Base-by-base conservation (phyloP, 2,888 invertebrate genomes). In the Therioaphis trifolii region DNA sequence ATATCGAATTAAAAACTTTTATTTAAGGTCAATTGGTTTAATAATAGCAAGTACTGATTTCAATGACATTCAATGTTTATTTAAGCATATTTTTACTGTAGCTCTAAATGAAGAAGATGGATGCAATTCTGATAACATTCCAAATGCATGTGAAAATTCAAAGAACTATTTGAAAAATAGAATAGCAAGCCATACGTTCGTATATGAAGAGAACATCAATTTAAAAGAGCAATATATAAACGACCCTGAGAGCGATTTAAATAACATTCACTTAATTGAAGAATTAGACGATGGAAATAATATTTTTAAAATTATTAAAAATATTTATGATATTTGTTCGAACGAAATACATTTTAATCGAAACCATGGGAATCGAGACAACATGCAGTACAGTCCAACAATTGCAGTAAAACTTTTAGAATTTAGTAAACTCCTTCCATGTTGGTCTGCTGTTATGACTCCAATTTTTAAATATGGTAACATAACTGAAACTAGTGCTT, bases 401-500 rank as follows among this genome's bases (percentile, higher is more conserved):
- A 27, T 80, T 15, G 49, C 61, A 12, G 76, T 24, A 21, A 52
- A 71, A 46, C 15, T 80, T 14, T 29, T 80, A n/a, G 14, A 80
- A 49, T 68, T 66, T 61, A 46, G n/a, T 12, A 71, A 71, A 52
- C 29, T 52, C 12, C n/a, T 80, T 52, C 49, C 71, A 3, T 68
- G 61, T 52, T 76, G 80, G 80, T 71, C 80, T 14, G 66, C 61
- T 15, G 27, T 80, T 71, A 68, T 80, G 80, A 21, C 21, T 68
- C 15, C 72, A 24, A 80, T 46, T 52, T 80, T 80, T 40, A 69
- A 29, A 29, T 63, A 46, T 55, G 52, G 29, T 27, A 15, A 52
- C 18, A 68, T 52, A 52, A 80, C 49, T 35, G 80, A 40, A 69
- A 66, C 71, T 4, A 80, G 49, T 40, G 49, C 4, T 24, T 58